Conservation (phyloP, 2,113 vertebrate species). For the Platichthys flesus region DNA sequence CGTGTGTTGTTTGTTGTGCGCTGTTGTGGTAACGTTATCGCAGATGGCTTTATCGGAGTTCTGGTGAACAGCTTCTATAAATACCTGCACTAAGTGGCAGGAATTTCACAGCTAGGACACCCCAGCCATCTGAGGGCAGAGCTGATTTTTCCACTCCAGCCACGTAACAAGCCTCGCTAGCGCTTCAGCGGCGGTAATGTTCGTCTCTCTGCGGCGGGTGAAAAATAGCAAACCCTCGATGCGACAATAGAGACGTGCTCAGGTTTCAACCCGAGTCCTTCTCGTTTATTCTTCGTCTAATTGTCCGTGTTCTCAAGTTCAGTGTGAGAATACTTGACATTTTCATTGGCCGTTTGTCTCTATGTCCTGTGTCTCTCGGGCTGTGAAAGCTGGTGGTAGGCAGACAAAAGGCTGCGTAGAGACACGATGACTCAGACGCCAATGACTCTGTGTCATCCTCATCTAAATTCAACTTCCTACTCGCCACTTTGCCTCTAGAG, state of each 20-base stretch:
- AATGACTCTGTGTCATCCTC: conserved; percentile 55
- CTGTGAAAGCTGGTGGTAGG: conserved; percentile 14
- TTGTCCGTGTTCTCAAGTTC: conserved; percentile 1
- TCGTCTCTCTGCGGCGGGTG: background rate
- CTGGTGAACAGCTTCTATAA: conserved; percentile 71
- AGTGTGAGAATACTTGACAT: conserved; percentile 6
- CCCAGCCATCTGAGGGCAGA: conserved; percentile 60
- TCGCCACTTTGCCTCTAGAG: conserved; percentile 23
- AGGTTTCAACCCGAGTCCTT: background rate
- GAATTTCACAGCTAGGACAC: conserved; percentile 75
- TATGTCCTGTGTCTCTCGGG: conserved; percentile 6
- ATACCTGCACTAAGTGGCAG: conserved; percentile 77
- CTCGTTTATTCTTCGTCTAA: background rate
- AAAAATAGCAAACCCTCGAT: conserved; percentile 4
- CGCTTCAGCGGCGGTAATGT: conserved; percentile 9
- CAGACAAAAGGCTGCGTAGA: background rate
- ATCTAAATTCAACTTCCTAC: conserved; percentile 53
- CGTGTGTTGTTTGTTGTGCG: conserved; percentile 32
- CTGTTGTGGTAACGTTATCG: conserved; percentile 47
- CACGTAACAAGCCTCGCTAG: conserved; percentile 40
- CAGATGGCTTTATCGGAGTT: conserved; percentile 70
- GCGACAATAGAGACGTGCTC: background rate
- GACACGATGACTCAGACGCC: conserved; percentile 59
- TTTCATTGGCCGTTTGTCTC: conserved; percentile 2
- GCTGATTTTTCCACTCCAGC: conserved; percentile 70